Base-by-base conservation (phyloP, 2,888 invertebrate genomes). In the Pyrocoelia pectoralis region DNA sequence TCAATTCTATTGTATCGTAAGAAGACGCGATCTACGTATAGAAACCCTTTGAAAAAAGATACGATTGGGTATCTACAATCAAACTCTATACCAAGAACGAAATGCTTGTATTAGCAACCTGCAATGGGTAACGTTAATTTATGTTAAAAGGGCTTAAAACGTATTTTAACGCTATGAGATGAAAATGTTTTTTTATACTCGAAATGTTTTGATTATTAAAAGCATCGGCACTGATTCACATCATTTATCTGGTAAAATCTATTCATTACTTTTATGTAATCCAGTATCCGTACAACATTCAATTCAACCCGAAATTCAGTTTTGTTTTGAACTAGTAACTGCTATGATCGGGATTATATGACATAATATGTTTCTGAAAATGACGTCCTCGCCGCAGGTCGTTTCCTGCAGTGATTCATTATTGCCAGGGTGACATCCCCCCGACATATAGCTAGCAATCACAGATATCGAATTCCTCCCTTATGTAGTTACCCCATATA, bases 401-500 rank as follows among this genome's bases (percentile, higher is more conserved):
- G 70, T 66, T 69, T 72, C 72, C 74, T 66, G 65, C 67, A 68
- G 66, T 68, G 70, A 74, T 74, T 70, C 72, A 74, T 74, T 73
- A 74, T 60, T 52, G 51, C 49, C 59, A 56, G 64, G 53, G 59
- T 68, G 69, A 70, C 69, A 68, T 67, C 70, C 74, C 72, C 72
- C 70, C 70, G 73, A 72, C 71, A 70, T 73, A 70, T 68, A 73
- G 70, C 69, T 64, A 69, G 70, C 71, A 71, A 74, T 74, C 72
- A 74, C 71, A 73, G 73, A 69, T 74, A 74, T 71, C 72, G 68
- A 72, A 74, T 74, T 70, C 70, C 72, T 72, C 73, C 73, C 72
- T 64, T 65, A 68, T 69, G 72, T 66, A 68, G 67, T 13, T 59
- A 68, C 72, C 68, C 70, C 70, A 68, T 69, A 70, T 72, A 70